Conservation (phyloP, 2,113 vertebrate genomes). For the Terrapene triunguis region DNA sequence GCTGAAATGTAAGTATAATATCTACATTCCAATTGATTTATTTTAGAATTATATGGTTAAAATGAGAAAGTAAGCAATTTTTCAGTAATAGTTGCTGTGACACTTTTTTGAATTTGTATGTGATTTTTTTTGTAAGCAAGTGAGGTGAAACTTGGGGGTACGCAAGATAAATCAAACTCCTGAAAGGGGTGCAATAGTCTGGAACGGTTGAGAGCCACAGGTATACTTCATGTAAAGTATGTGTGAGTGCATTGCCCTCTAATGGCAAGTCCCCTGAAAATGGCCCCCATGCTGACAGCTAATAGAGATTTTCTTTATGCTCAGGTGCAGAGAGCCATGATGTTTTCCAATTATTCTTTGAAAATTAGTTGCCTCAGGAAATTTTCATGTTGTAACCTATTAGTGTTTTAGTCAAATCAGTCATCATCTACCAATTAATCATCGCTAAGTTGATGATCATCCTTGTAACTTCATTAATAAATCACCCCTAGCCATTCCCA, state of each 20-base stretch:
- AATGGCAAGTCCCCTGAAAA: constrained; percentile 42
- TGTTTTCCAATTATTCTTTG: constrained; percentile 59
- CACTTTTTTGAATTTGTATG: too few species aligned
- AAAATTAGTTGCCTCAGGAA: constrained; percentile 41
- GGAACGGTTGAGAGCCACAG: too few species aligned
- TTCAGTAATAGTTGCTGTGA: too few species aligned
- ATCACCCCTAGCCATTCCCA: background rate
- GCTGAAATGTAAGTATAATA: too few species aligned
- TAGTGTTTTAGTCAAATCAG: background rate
- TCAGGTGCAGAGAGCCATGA: constrained; percentile 30
- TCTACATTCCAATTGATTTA: too few species aligned
- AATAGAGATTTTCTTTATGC: constrained; percentile 27
- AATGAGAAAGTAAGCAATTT: too few species aligned
- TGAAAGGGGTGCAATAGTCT: too few species aligned
- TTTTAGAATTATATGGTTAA: too few species aligned
- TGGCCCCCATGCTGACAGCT: constrained; percentile 18
- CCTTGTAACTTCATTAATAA: constrained; percentile 35
- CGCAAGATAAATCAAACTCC: too few species aligned
- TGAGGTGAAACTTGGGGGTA: too few species aligned
- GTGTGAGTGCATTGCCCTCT: background rate
- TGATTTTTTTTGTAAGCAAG: too few species aligned
- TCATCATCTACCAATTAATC: background rate
- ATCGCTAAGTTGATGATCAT: background rate
- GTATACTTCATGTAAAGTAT: background rate
- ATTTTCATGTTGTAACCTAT: constrained; percentile 43